These are phyloP conservation scores for Recurvirostra avosetta DNA, from an alignment of 2,113 vertebrate species.

Conservation along the genomic window DNA sequence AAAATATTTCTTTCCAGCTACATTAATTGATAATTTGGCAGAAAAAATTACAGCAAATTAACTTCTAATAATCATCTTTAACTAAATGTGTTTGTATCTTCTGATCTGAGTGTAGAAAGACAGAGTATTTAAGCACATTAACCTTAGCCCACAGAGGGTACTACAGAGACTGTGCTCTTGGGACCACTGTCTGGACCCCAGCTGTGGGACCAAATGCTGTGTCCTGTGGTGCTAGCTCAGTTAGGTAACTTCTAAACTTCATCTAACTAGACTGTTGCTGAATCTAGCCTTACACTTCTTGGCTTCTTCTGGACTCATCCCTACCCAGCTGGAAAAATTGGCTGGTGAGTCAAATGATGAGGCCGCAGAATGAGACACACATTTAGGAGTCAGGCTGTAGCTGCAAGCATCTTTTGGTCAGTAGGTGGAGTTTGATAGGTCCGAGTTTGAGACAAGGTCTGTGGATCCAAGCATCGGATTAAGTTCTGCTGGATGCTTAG, in stretches of 20 bases:
- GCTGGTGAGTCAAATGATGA: neutral
- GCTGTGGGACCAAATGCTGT: neutral
- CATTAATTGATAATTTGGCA: conserved; percentile 51
- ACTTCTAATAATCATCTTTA: conserved; percentile 28
- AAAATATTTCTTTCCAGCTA: conserved; percentile 51
- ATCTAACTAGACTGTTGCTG: neutral
- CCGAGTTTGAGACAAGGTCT: neutral
- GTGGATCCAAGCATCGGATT: neutral
- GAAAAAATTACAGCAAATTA: conserved; percentile 42
- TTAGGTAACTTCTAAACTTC: neutral
- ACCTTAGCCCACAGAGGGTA: neutral
- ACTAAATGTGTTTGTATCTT: neutral
- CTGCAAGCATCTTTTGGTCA: neutral
- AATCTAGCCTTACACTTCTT: neutral
- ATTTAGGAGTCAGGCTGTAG: neutral
- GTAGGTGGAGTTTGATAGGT: neutral
- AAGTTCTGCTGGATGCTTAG: neutral
- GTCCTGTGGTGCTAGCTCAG: neutral
- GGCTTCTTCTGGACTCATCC: neutral
- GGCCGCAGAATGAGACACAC: neutral
- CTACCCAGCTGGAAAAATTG: neutral
- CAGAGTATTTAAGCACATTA: neutral
- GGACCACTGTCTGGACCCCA: neutral
- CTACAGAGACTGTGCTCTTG: neutral
- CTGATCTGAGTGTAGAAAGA: neutral